Evolutionary conservation across 92 coral and sea anemone species (phyloP).

Genomic region (Paramuricea clavata): DNA sequence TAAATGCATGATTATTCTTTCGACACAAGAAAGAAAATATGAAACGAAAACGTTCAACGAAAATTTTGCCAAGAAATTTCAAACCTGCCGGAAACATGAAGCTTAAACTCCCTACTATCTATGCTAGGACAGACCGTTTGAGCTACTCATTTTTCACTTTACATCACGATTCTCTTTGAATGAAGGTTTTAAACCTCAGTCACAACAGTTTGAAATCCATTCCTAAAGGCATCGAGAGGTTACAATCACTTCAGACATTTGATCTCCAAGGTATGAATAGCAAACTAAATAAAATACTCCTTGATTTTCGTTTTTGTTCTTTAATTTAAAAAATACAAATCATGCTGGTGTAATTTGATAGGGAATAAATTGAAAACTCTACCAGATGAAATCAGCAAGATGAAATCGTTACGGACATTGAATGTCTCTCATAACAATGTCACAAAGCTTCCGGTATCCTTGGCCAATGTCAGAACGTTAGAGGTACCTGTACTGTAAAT

Average conservation of each 20-base stretch:
- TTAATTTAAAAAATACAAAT: background rate
- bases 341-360: constrained; percentile 26
- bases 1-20: too few relatives aligned
- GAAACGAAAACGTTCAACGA: too few relatives aligned
- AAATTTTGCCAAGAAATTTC: too few relatives aligned
- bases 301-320: too few relatives aligned
- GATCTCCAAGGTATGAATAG: constrained; percentile 86
- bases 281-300: too few relatives aligned
- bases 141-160: background rate
- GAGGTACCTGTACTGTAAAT: constrained; percentile 76
- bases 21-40: too few relatives aligned
- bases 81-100: too few relatives aligned
- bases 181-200: constrained; percentile 87
- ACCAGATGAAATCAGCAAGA: constrained; percentile 89
- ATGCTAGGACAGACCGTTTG: too few relatives aligned
- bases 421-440: constrained; percentile 81
- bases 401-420: constrained; percentile 81
- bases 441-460: constrained; percentile 74
- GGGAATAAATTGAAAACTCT: constrained; percentile 82
- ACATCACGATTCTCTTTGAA: background rate
- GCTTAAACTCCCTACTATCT: too few relatives aligned
- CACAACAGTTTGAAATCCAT: constrained; percentile 83
- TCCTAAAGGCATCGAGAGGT: constrained; percentile 77
- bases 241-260: constrained; percentile 79
- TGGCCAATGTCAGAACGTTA: constrained; percentile 86